A percentile compares a stretch with the other conserved stretches of the same genome.
Evolutionary conservation across 2,797 vertebrate genomes (phyloP).

Genomic region (Crenichthys baileyi): DNA sequence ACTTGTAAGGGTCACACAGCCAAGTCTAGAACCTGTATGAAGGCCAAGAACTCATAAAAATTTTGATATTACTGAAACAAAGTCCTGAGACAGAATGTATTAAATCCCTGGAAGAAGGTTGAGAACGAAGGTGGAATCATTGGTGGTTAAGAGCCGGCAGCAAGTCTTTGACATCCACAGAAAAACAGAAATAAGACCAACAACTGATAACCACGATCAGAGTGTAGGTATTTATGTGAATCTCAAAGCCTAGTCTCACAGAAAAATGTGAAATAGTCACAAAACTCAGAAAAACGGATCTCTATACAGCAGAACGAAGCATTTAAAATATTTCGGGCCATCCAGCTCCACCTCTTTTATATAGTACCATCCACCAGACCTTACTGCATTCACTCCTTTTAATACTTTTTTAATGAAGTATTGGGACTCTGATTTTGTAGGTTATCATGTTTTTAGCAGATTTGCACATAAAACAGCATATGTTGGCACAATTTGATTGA

Average conservation of each 20-base stretch:
- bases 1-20: constrained; percentile 80
- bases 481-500: neutral
- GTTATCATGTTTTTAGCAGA: neutral
- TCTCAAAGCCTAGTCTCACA: constrained; percentile 32
- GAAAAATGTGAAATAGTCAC: constrained; percentile 42
- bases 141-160: constrained; percentile 78
- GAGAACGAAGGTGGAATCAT: constrained; percentile 75
- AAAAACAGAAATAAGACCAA: constrained; percentile 70
- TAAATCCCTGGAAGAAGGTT: constrained; percentile 82
- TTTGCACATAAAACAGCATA: neutral
- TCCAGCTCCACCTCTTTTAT: neutral
- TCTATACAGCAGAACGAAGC: neutral
- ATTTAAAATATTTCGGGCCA: neutral
- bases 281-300: neutral
- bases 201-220: constrained; percentile 67
- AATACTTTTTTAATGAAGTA: neutral
- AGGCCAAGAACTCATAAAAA: constrained; percentile 75
- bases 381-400: neutral
- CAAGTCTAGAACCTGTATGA: constrained; percentile 71
- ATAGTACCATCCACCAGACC: neutral
- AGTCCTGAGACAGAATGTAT: constrained; percentile 91
- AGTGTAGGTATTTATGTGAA: neutral
- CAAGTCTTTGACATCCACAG: constrained; percentile 75
- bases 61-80: constrained; percentile 81
- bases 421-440: neutral